Conservation (phyloP, 1,140 invertebrate genomes). For the Neelides sp. region DNA sequence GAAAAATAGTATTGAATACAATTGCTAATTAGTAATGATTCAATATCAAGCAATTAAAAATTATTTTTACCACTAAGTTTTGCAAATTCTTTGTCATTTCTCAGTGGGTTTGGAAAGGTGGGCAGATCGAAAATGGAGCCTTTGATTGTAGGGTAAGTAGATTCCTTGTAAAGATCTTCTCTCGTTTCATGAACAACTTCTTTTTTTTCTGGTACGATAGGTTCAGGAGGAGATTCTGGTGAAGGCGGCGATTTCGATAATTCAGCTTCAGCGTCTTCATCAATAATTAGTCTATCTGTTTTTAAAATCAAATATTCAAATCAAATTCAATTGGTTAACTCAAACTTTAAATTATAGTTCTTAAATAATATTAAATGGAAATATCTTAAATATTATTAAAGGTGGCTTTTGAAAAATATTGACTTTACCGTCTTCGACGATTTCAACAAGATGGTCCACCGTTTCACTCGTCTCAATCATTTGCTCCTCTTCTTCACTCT, state of each 20-base stretch:
- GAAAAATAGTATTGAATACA: too few relatives aligned
- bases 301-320: not conserved
- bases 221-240: not conserved
- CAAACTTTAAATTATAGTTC: not conserved
- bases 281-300: not conserved
- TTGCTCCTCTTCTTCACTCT: conserved; percentile 26
- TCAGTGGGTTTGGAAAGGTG: too few relatives aligned
- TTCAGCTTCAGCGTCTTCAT: not conserved
- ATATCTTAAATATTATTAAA: too few relatives aligned
- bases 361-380: not conserved
- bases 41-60: too few relatives aligned
- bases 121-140: too few relatives aligned
- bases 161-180: too few relatives aligned
- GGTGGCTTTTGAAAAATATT: too few relatives aligned
- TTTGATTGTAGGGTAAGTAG: too few relatives aligned
- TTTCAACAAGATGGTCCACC: conserved; percentile 24
- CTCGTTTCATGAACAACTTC: not conserved
- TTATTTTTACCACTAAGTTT: not conserved
- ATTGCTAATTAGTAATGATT: too few relatives aligned
- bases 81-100: not conserved
- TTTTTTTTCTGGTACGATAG: not conserved
- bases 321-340: not conserved
- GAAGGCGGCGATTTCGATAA: too few relatives aligned
- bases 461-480: conserved; percentile 24
- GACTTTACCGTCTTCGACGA: too few relatives aligned